Evolutionary conservation across 1,140 invertebrate species (phyloP).

Genomic region (Sesamia nonagrioides): DNA sequence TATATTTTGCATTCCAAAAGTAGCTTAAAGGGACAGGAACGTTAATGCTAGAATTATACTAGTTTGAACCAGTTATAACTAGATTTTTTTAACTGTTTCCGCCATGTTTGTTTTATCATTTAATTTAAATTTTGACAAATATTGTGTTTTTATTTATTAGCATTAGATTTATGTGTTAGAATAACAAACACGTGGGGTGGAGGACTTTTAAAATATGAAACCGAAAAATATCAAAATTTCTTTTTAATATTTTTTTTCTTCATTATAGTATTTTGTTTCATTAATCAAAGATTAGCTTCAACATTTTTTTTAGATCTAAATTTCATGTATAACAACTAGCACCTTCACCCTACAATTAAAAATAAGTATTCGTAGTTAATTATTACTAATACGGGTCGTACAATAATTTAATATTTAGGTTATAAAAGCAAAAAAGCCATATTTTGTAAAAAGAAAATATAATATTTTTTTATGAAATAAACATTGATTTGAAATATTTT

Average conservation of each 20-base stretch:
- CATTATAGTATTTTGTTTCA: too few species aligned
- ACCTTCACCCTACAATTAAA: conserved; percentile 8
- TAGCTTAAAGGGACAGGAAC: too few species aligned
- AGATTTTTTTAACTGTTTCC: conserved; percentile 2
- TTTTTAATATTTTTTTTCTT: background rate
- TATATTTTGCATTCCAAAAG: too few species aligned
- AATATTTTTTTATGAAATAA: conserved; percentile 53
- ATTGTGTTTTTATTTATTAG: conserved; percentile 26
- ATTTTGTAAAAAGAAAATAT: conserved; percentile 55
- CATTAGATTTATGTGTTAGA: background rate
- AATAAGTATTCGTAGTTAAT: conserved; percentile 31
- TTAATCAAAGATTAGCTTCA: background rate
- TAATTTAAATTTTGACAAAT: conserved; percentile 11
- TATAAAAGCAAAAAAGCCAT: conserved; percentile 55
- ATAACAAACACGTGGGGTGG: background rate
- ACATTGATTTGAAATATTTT: conserved; percentile 15
- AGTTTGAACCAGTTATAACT: background rate
- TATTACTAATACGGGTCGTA: conserved; percentile 75
- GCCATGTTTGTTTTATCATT: conserved; percentile 24
- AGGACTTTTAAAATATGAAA: background rate
- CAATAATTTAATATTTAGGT: conserved; percentile 55
- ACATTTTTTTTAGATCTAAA: background rate
- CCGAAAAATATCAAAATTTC: background rate
- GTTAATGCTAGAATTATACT: too few species aligned
- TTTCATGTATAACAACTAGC: background rate